These are phyloP conservation scores for Megalops cyprinoides DNA, from an alignment of 2,797 vertebrate species.

Conservation along the genomic window DNA sequence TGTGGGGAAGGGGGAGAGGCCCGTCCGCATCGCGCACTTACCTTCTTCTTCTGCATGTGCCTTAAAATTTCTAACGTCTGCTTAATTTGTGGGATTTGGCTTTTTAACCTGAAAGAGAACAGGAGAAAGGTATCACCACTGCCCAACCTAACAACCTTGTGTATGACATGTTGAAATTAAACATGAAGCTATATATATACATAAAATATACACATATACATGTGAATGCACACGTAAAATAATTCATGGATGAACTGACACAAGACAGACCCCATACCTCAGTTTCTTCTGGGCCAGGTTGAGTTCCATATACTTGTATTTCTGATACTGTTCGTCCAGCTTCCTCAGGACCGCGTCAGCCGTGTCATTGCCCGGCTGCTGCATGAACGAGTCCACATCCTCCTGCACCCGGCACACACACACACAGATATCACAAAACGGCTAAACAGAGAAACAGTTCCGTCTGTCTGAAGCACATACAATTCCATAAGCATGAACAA, in stretches of 20 bases:
- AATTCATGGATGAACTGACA: too few relatives aligned
- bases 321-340: constrained; percentile 96
- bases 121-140: constrained; percentile 39
- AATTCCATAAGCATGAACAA: neutral
- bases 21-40: constrained; percentile 59
- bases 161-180: neutral
- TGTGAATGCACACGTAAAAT: too few relatives aligned
- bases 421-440: constrained; percentile 17
- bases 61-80: constrained; percentile 98
- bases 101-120: constrained; percentile 85
- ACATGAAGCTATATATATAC: neutral
- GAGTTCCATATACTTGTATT: constrained; percentile 99
- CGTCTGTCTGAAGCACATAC: too few relatives aligned
- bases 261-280: constrained; percentile 69
- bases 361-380: constrained; percentile 93
- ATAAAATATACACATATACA: too few relatives aligned
- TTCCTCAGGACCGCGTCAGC: constrained; percentile 89
- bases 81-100: constrained; percentile 97
- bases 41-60: constrained; percentile 99
- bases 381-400: constrained; percentile 97
- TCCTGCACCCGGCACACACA: constrained; percentile 72
- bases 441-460: too few relatives aligned
- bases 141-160: neutral
- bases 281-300: constrained; percentile 97
- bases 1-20: neutral